Conservation (phyloP, 2,113 vertebrate genomes). For the Dipodomys merriami region DNA sequence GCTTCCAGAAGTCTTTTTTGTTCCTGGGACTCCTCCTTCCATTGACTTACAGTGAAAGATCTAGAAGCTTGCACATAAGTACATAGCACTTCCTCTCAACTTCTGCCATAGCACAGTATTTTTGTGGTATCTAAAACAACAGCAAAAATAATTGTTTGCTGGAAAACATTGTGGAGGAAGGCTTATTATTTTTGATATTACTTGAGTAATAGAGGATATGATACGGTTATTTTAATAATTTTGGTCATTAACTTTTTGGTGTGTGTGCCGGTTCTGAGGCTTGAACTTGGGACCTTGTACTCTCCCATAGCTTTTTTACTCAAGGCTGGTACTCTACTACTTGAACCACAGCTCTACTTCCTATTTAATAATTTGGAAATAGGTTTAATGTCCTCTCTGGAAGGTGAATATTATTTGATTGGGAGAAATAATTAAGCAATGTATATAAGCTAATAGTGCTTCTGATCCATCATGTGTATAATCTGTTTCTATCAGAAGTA, state of each 20-base stretch:
- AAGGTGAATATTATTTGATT: not conserved
- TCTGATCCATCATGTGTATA: not conserved
- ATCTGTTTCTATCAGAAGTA: not conserved
- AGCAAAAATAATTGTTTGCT: conserved; percentile 68
- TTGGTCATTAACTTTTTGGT: not conserved
- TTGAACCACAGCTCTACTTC: no score
- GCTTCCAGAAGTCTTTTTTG: not conserved
- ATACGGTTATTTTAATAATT: conserved; percentile 46
- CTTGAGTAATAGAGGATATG: conserved; percentile 11
- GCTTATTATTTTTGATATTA: conserved; percentile 39
- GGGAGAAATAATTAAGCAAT: conserved; percentile 22
- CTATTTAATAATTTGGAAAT: conserved; percentile 54
- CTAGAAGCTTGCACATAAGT: not conserved
- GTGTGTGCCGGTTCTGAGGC: no score
- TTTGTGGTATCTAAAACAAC: conserved; percentile 55
- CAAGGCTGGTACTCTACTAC: no score
- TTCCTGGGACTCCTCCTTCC: not conserved
- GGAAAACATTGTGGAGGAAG: conserved; percentile 55
- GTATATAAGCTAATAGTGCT: not conserved
- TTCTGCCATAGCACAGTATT: not conserved
- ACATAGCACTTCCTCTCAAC: not conserved
- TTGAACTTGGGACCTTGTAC: no score
- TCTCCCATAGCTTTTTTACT: no score
- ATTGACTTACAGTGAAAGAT: conserved; percentile 9
- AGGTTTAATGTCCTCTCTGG: not conserved